A percentile compares a stretch with the other conserved stretches of the same genome.
Evolutionary conservation across 2,113 vertebrate species (phyloP).

Genomic region (Acrocephalus arundinaceus): DNA sequence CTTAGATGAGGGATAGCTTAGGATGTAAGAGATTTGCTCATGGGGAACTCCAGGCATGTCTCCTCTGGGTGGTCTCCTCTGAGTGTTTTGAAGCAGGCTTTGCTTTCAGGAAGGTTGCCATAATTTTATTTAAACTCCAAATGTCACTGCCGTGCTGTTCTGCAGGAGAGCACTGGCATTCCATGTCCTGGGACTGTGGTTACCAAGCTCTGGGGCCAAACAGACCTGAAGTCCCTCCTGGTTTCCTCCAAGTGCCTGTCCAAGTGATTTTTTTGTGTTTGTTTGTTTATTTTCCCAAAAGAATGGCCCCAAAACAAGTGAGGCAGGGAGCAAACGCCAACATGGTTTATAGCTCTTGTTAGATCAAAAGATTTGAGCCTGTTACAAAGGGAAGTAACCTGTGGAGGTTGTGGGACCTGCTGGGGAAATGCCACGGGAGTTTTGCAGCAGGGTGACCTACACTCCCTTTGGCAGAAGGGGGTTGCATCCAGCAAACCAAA

Average conservation of each 20-base stretch:
- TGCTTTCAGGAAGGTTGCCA: conserved; percentile 23
- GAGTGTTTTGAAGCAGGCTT: neutral
- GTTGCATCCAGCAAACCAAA: neutral
- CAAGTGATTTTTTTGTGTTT: neutral
- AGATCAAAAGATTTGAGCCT: neutral
- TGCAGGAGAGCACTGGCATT: neutral
- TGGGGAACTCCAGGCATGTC: neutral
- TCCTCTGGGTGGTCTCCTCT: conserved; percentile 29
- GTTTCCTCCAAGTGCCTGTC: neutral
- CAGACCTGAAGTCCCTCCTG: neutral
- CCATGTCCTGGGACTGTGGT: neutral
- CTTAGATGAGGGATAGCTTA: conserved; percentile 13
- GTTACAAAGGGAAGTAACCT: neutral
- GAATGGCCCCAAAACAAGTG: neutral
- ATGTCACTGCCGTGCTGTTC: neutral
- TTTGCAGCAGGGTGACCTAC: neutral
- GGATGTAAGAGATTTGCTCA: neutral
- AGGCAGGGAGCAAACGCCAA: neutral
- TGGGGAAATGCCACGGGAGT: neutral
- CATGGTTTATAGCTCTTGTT: neutral
- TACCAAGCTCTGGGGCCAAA: neutral
- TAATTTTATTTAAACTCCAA: neutral
- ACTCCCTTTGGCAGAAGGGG: neutral
- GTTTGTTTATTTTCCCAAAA: neutral
- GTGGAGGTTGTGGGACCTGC: neutral